Evolutionary conservation across 2,113 vertebrate genomes (phyloP), one percentile per base, ranked within the genome.

Genomic region (Tachysurus vachellii): DNA sequence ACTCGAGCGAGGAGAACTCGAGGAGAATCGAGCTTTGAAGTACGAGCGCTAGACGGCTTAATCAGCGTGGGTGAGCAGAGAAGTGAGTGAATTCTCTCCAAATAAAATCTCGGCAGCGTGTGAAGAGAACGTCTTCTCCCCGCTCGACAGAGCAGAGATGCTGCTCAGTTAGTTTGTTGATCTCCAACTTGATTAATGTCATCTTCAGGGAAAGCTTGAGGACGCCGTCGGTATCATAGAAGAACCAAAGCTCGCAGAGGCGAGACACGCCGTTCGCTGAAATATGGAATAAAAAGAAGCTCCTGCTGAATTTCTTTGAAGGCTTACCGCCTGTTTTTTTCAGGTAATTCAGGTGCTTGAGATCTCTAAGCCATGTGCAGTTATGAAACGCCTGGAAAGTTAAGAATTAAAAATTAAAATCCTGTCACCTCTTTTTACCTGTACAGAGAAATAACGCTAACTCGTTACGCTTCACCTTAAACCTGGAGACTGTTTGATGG

Each of bases 21-120:
- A 84, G 28, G 19, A 36, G 28, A 76, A 44, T 56, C 50, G 1
- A 17, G 42, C 85, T 88, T 80, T 84, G 88, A 87, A 90, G 82
- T 54, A 64, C 53, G 59, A 54, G 44, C 84, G 36, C 79, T 59
- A 80, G 79, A 42, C 56, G 28, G 42, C n/a, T 62, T 61, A 76
- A 56, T 85, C 56, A 85, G 84, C 28, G 31, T 21, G 19, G n/a
- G 31, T 21, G 19, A 19, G 59, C 26, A 26, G 28, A 31, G 16
- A 31, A 82, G 59, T n/a, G 62, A 82, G 59, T 17, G 44, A 64
- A 59, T 73, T 73, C 82, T 57, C 53, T 59, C 31, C 28, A 47
- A 85, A 75, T 76, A 73, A 76, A 59, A 23, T 59, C 70, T 61
- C 31, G 1, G 9, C 59, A n/a, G 54, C 2, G 26, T 5, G 8